Evolutionary conservation across 2,797 vertebrate species (phyloP), one percentile per base, ranked within the genome.

Genomic region (Galaxias olidus): DNA sequence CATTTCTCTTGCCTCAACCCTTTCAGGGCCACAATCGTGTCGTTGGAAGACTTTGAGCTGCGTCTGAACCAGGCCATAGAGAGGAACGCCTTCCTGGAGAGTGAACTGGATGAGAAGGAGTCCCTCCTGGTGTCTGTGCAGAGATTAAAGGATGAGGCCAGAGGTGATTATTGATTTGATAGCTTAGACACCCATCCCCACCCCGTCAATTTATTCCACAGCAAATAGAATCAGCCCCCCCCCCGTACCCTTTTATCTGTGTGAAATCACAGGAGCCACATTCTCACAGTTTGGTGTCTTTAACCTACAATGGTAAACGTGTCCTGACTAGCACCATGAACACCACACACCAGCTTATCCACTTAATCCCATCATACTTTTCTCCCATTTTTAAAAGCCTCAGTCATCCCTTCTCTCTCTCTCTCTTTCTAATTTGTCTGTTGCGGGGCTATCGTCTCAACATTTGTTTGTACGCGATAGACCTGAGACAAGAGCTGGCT

Each of bases 11-110:
- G 8, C 17, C 14, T 30, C 12, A 15, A 40, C 10, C 15, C 78
- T 73, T 80, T 66, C 89, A 99, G 97, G 83, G 95, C 96, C 14
- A 98, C 96, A 18, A 98, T 98, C 71, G 93, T 95, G 86, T 98
- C 96, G 18, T 88, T 99, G 90, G 97, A 99, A 91, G 97, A 96
- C 88, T 99, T 98, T 62, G 97, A 99, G 87, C 95, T 96, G 84
- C 94, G 96, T 68, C 89, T 98, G 85, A 99, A 99, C 91, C 96
- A 98, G 88, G 96, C 96, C 73, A 99, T 98, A 71, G 97, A 99
- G 88, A 92, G 97, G 85, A 99, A 99, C 56, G 96, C 97, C 0
- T 99, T 99, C 91, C 92, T 99, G 86, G 97, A 99, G 90, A 98
- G 96, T 48, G 97, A 99, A 78, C 91, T 99, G 79, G 97, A 99